phyloP scores from a whole-genome alignment of 2,113 vertebrate species.

The Fregetta grallaria region DNA sequence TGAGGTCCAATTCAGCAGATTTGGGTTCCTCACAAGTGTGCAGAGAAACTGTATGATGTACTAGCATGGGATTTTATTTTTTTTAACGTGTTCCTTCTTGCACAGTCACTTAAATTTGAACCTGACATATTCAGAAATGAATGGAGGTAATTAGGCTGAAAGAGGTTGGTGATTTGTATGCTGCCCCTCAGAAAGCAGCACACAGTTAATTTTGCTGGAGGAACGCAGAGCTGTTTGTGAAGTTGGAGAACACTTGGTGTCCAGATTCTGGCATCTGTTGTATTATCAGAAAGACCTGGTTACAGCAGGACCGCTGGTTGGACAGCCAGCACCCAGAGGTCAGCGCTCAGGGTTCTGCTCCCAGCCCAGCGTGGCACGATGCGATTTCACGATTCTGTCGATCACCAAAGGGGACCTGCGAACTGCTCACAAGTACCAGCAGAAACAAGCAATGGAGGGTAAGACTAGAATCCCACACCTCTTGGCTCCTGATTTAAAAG shows the following conservation, averaged over 20 bases:
- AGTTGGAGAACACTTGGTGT: not conserved
- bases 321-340: not conserved
- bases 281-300: not conserved
- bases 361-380: not conserved
- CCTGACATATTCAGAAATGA: not conserved
- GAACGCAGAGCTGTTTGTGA: not conserved
- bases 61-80: not conserved
- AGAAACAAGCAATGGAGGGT: not conserved
- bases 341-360: not conserved
- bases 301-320: not conserved
- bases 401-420: not conserved
- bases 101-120: not conserved
- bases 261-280: not conserved
- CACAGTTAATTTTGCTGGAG: not conserved
- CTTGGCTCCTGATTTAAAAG: not conserved
- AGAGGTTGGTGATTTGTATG: not conserved
- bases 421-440: not conserved
- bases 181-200: not conserved
- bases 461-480: not conserved
- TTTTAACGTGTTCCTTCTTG: not conserved
- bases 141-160: not conserved
- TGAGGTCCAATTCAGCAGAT: not conserved
- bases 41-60: not conserved
- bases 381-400: not conserved
- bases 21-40: not conserved